phyloP scores from a whole-genome alignment of 2,888 invertebrate species.

The Allygus modestus region DNA sequence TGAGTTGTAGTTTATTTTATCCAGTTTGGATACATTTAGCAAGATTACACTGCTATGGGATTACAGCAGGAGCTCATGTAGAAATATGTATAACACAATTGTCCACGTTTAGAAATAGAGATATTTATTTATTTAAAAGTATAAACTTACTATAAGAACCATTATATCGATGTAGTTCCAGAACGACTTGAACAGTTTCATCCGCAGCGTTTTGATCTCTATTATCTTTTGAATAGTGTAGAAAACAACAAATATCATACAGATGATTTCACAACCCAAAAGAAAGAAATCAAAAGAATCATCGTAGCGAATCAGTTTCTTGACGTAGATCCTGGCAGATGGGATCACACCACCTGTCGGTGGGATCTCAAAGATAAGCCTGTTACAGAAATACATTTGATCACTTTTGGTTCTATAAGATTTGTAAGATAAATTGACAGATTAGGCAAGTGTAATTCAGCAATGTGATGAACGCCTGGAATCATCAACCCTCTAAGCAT shows the following conservation, averaged over 20 bases:
- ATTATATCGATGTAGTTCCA: slow-evolving; percentile 82
- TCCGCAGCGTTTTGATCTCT: slow-evolving; percentile 77
- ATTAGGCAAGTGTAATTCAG: too few species aligned
- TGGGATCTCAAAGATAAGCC: slow-evolving; percentile 83
- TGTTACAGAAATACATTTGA: slow-evolving; percentile 71
- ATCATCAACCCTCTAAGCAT: too few species aligned
- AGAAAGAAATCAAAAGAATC: slow-evolving; percentile 76
- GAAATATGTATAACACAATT: too few species aligned
- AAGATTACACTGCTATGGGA: too few species aligned
- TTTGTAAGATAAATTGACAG: too few species aligned
- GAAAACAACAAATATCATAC: slow-evolving; percentile 78
- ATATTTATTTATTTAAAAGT: too few species aligned
- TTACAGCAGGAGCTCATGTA: too few species aligned
- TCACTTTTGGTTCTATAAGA: too few species aligned
- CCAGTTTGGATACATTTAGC: too few species aligned
- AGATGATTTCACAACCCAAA: slow-evolving; percentile 77
- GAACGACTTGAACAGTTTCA: slow-evolving; percentile 78
- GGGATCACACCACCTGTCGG: slow-evolving; percentile 84
- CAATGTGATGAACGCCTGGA: too few species aligned
- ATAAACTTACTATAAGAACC: slow-evolving; percentile 77
- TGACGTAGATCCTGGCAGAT: slow-evolving; percentile 78
- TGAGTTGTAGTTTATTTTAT: too few species aligned
- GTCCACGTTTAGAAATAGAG: too few species aligned
- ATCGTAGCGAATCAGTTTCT: slow-evolving; percentile 79
- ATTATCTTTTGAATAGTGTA: slow-evolving; percentile 79